phyloP scores from a whole-genome alignment of 2,113 vertebrate species.

The Phaetusa simplex region DNA sequence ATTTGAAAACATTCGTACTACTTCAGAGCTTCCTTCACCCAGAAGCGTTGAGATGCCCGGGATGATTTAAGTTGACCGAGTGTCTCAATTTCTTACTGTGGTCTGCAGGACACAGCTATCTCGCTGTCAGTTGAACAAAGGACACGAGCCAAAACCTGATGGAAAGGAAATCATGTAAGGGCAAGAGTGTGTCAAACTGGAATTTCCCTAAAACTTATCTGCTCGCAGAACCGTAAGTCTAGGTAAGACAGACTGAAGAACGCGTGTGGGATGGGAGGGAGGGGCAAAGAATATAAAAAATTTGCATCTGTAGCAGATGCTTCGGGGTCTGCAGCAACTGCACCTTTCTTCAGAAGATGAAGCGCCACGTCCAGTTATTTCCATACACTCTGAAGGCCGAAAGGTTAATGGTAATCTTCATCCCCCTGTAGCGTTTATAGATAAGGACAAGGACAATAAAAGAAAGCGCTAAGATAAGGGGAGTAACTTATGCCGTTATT shows the following conservation, averaged over 20 bases:
- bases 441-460: neutral
- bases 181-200: neutral
- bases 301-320: neutral
- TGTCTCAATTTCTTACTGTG: neutral
- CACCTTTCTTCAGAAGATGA: neutral
- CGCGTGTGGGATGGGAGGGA: neutral
- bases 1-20: neutral
- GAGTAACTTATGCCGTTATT: neutral
- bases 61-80: neutral
- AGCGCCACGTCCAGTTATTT: neutral
- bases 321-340: too few species aligned
- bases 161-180: neutral
- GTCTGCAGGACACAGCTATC: neutral
- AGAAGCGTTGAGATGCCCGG: neutral
- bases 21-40: neutral
- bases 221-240: neutral
- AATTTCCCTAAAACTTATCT: neutral
- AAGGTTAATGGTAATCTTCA: neutral
- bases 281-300: neutral
- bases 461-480: neutral
- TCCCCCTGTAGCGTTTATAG: neutral
- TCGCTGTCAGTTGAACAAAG: neutral
- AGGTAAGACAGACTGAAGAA: neutral
- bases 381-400: neutral
- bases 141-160: fast-evolving